Evolutionary conservation across 2,888 invertebrate species (phyloP), one percentile per base, ranked within the genome.

Genomic region (Herminia tarsipennalis): DNA sequence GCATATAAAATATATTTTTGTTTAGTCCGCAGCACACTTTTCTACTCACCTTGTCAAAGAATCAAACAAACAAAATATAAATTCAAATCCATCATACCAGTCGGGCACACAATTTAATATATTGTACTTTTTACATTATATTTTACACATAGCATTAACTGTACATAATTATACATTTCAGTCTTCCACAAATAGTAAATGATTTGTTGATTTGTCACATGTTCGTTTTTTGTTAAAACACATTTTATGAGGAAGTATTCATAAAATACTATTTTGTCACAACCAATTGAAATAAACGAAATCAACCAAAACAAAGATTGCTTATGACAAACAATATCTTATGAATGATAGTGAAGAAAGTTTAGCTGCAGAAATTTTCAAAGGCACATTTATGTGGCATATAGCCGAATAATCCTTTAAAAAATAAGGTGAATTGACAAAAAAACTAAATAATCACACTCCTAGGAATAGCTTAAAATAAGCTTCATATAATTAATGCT

Each of bases 311-410:
- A 45, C 29, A 21, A 53, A 47, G 30, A 30, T 43, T 44, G 43
- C 55, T 56, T 74, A 75, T 77, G 74, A 77, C 76, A 74, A 77
- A 70, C 57, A 73, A 72, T 73, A 77, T 75, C 73, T 77, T 73
- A 76, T 61, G 69, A 70, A 71, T 45, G 65, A 66, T 60, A 60
- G 39, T 45, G 37, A 63, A 66, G 55, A 44, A 65, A 63, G 48
- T 52, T 44, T 45, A 50, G 46, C 63, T 68, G 67, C 60, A 66
- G 61, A 65, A 66, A 56, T 65, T 55, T 46, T 62, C 56, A 76
- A 87, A 86, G 87, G 86, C 87, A 87, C 88, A 76, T 81, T 70
- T 73, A 70, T 70, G 61, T 74, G 83, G 83, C 85, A 64, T 66
- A 50, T 55, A 58, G 59, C 75, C 76, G 69, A 67, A 62, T 51